Evolutionary conservation across 2,888 invertebrate genomes (phyloP).

Genomic region (Epinotia bilunana): DNA sequence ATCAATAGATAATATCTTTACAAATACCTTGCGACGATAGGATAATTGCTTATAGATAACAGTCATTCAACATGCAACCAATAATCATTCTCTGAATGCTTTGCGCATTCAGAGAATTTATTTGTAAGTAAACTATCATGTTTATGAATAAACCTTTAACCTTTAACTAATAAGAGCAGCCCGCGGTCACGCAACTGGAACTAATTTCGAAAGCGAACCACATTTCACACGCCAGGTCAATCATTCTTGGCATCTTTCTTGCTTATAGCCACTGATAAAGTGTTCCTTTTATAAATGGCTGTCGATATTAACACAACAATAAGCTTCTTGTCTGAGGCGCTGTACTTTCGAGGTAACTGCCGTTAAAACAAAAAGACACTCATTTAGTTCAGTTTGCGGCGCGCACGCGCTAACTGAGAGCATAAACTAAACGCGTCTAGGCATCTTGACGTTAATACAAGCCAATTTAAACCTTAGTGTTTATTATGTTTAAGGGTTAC

Average conservation of each 20-base stretch:
- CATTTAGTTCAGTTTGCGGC: slow-evolving; percentile 32
- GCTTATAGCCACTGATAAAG: slow-evolving; percentile 27
- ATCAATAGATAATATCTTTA: slow-evolving; percentile 10
- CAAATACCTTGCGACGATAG: slow-evolving; percentile 25
- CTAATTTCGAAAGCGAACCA: slow-evolving; percentile 30
- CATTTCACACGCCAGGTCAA: slow-evolving; percentile 29
- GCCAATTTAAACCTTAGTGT: slow-evolving; percentile 13
- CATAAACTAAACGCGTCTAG: slow-evolving; percentile 26
- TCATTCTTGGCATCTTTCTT: slow-evolving; percentile 27
- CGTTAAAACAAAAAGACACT: slow-evolving; percentile 37
- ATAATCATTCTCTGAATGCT: neutral
- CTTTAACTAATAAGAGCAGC: slow-evolving; percentile 17
- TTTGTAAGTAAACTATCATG: neutral
- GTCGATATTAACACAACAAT: slow-evolving; percentile 41
- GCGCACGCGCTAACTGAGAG: slow-evolving; percentile 30
- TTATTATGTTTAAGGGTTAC: neutral
- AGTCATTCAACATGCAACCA: slow-evolving; percentile 4
- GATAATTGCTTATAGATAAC: slow-evolving; percentile 31
- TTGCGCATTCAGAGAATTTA: neutral
- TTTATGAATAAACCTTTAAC: slow-evolving; percentile 17
- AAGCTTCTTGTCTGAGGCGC: neutral
- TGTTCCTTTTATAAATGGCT: slow-evolving; percentile 37
- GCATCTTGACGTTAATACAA: neutral
- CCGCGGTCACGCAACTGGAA: slow-evolving; percentile 25
- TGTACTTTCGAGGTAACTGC: slow-evolving; percentile 37